Evolutionary conservation across 1,140 invertebrate genomes (phyloP).

Genomic region (Riptortus pedestris): DNA sequence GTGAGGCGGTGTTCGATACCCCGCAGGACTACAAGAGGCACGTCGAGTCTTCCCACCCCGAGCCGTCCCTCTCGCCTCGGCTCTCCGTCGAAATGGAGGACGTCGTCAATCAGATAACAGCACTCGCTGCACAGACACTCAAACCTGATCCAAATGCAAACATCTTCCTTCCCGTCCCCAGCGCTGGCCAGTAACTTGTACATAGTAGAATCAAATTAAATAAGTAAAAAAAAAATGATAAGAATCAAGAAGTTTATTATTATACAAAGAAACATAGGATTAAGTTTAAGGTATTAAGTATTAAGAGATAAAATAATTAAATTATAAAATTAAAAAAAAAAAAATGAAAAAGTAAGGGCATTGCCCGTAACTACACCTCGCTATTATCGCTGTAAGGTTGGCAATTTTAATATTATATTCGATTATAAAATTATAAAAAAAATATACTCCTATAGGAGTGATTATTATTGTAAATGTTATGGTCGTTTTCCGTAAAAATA

Average conservation of each 20-base stretch:
- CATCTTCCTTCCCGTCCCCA: slow-evolving; percentile 30
- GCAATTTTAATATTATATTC: slow-evolving; percentile 31
- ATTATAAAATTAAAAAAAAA: slow-evolving; percentile 24
- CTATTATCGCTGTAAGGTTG: slow-evolving; percentile 30
- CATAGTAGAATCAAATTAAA: slow-evolving; percentile 1
- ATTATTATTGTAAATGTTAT: slow-evolving; percentile 15
- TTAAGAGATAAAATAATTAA: slow-evolving; percentile 22
- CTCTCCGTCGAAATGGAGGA: slow-evolving; percentile 69
- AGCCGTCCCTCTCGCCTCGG: slow-evolving; percentile 31
- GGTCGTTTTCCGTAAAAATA: neutral
- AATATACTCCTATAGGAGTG: neutral
- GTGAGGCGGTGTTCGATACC: slow-evolving; percentile 51
- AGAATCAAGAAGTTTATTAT: slow-evolving; percentile 6
- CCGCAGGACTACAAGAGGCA: slow-evolving; percentile 47
- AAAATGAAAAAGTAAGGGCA: slow-evolving; percentile 15
- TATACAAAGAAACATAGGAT: slow-evolving; percentile 1
- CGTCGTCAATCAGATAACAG: slow-evolving; percentile 69
- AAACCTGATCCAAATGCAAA: slow-evolving; percentile 32
- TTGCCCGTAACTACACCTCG: slow-evolving; percentile 28
- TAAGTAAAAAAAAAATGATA: neutral
- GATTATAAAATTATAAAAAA: slow-evolving; percentile 14
- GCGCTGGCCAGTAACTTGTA: slow-evolving; percentile 27
- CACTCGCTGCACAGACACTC: slow-evolving; percentile 55
- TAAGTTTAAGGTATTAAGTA: slow-evolving; percentile 12
- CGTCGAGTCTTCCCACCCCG: slow-evolving; percentile 40